phyloP scores from a whole-genome alignment of 2,797 vertebrate species.

The Myripristis jacobus region DNA sequence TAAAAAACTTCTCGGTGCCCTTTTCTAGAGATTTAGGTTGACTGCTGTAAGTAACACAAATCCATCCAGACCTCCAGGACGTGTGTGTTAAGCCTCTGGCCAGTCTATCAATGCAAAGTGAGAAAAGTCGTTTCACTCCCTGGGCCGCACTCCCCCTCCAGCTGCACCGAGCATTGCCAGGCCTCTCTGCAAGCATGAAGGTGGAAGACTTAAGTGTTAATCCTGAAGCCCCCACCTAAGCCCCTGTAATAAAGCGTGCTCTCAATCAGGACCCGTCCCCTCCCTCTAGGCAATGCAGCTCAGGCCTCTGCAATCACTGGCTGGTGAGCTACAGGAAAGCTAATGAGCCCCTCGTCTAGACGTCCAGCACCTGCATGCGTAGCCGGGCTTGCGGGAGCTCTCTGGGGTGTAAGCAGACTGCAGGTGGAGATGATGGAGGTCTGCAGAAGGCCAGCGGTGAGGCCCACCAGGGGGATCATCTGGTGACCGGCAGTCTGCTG shows the following conservation, averaged over 20 bases:
- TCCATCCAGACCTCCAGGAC: slow-evolving; percentile 75
- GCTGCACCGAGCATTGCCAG: slow-evolving; percentile 73
- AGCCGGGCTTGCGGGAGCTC: slow-evolving; percentile 65
- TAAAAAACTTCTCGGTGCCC: slow-evolving; percentile 71
- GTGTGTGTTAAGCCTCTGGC: slow-evolving; percentile 79
- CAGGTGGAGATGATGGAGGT: slow-evolving; percentile 80
- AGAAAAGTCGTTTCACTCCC: slow-evolving; percentile 77
- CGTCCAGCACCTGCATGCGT: slow-evolving; percentile 80
- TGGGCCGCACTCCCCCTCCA: slow-evolving; percentile 66
- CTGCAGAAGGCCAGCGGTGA: slow-evolving; percentile 72
- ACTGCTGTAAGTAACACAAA: slow-evolving; percentile 81
- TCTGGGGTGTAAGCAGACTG: slow-evolving; percentile 74
- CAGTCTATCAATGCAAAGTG: slow-evolving; percentile 82
- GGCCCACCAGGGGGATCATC: slow-evolving; percentile 67
- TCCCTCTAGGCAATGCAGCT: slow-evolving; percentile 75
- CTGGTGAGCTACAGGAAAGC: slow-evolving; percentile 83
- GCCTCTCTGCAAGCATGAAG: slow-evolving; percentile 80
- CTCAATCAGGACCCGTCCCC: slow-evolving; percentile 85
- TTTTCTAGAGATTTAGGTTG: slow-evolving; percentile 74
- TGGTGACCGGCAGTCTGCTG: slow-evolving; percentile 68
- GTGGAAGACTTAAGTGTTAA: slow-evolving; percentile 84
- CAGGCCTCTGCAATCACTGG: slow-evolving; percentile 83
- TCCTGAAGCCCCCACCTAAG: slow-evolving; percentile 81
- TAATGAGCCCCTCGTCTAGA: slow-evolving; percentile 86
- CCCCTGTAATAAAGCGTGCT: slow-evolving; percentile 84